A percentile compares a stretch with the other conserved stretches of the same genome.
phyloP scores from a whole-genome alignment of 2,113 vertebrate genomes.

The Sapayoa aenigma region DNA sequence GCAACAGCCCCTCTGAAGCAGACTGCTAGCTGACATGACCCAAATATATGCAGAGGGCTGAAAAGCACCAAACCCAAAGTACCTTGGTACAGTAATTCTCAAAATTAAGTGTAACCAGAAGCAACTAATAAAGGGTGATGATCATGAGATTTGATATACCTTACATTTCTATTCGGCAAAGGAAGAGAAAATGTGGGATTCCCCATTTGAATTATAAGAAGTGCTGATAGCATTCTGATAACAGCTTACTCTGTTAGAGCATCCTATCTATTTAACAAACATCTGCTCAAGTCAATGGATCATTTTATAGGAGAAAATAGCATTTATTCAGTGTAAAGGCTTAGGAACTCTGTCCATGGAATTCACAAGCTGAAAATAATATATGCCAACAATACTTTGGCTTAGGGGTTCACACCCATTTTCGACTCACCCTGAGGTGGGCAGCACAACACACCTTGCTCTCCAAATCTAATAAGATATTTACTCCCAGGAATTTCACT shows the following conservation, averaged over 20 bases:
- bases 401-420: not conserved
- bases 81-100: not conserved
- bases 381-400: not conserved
- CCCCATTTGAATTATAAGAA: not conserved
- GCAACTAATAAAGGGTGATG: not conserved
- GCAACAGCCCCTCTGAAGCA: not conserved
- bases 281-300: not conserved
- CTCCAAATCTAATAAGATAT: not conserved
- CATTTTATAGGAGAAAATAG: not conserved
- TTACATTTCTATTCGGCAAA: not conserved
- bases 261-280: not conserved
- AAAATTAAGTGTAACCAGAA: not conserved
- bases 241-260: fast-evolving
- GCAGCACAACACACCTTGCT: not conserved
- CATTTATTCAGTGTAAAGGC: not conserved
- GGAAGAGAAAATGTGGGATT: not conserved
- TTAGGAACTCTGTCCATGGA: fast-evolving
- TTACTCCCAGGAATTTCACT: not conserved
- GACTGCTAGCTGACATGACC: not conserved
- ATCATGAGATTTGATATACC: not conserved
- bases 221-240: not conserved
- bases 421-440: not conserved
- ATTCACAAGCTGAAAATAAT: not conserved
- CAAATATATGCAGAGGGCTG: not conserved
- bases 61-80: not conserved